Percentiles rank a stretch among this genome's conserved stretches.
Evolutionary conservation across 2,113 vertebrate species (phyloP).

Genomic region (Gadus chalcogrammus): DNA sequence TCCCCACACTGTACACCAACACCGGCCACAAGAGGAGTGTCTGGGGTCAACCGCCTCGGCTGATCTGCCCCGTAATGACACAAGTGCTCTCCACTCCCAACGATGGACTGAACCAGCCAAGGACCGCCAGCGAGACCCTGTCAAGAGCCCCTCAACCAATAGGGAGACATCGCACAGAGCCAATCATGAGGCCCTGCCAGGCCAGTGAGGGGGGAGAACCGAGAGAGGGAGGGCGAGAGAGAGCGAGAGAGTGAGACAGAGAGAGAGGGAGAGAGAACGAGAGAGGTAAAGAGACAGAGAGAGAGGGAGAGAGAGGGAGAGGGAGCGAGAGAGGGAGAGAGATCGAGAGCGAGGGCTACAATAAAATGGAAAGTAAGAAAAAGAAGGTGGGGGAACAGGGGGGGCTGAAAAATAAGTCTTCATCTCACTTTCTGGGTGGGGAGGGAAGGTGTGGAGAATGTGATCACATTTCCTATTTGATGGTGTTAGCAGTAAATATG

Average conservation of each 20-base stretch:
- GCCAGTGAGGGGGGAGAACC: conserved; percentile 10
- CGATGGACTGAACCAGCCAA: conserved; percentile 42
- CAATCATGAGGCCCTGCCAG: conserved; percentile 49
- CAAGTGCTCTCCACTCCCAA: conserved; percentile 41
- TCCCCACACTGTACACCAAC: too few species aligned
- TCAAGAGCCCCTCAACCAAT: conserved; percentile 23
- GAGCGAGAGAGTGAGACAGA: background rate
- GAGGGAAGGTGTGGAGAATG: conserved; percentile 52
- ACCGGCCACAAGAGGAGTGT: too few species aligned
- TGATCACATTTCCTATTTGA: conserved; percentile 69
- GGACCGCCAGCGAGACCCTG: conserved; percentile 14
- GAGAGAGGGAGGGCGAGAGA: background rate
- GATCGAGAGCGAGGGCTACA: background rate
- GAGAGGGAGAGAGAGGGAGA: background rate
- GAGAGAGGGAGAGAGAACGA: background rate
- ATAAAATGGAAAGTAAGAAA: background rate
- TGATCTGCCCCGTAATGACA: conserved; percentile 48
- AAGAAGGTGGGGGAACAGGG: background rate
- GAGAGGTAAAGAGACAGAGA: background rate
- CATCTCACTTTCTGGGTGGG: background rate
- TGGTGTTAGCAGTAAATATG: conserved; percentile 66
- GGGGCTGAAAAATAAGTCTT: conserved; percentile 22
- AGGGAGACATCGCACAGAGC: conserved; percentile 42
- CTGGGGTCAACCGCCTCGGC: background rate
- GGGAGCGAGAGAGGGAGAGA: background rate